These are phyloP conservation scores for Labeo calbasu DNA, from an alignment of 2,797 vertebrate genomes.

Conservation along the genomic window DNA sequence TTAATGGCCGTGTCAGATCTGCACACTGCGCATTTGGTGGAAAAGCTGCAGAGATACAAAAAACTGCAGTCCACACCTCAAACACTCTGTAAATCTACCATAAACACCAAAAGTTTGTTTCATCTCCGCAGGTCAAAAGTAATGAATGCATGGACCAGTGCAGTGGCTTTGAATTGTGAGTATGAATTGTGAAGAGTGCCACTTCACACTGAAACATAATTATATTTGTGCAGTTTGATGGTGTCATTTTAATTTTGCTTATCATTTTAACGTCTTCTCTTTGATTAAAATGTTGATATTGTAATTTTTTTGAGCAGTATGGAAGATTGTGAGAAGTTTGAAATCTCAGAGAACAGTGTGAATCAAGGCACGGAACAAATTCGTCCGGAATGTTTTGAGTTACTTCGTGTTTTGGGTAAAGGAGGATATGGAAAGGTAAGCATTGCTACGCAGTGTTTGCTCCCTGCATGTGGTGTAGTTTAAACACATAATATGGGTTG, in stretches of 20 bases:
- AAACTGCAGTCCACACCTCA: not conserved
- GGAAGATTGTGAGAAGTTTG: constrained; percentile 87
- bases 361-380: constrained; percentile 96
- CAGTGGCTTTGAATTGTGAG: constrained; percentile 94
- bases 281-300: not conserved
- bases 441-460: not conserved
- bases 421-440: constrained; percentile 95
- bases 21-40: constrained; percentile 22
- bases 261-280: not conserved
- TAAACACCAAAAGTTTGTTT: not conserved
- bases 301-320: constrained; percentile 42
- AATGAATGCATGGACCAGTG: constrained; percentile 94
- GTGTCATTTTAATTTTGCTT: not conserved
- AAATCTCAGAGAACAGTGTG: constrained; percentile 95
- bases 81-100: not conserved
- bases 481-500: not conserved
- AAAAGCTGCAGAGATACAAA: constrained; percentile 11
- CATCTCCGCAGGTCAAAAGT: constrained; percentile 73
- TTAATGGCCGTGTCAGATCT: constrained; percentile 13
- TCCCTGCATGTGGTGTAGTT: not conserved
- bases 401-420: constrained; percentile 94
- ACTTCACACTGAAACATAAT: not conserved
- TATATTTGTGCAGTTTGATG: constrained; percentile 16
- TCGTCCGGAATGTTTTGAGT: constrained; percentile 93
- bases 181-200: constrained; percentile 61